These are phyloP conservation scores for Plectropomus leopardus DNA, from an alignment of 2,113 vertebrate genomes.

Conservation along the genomic window DNA sequence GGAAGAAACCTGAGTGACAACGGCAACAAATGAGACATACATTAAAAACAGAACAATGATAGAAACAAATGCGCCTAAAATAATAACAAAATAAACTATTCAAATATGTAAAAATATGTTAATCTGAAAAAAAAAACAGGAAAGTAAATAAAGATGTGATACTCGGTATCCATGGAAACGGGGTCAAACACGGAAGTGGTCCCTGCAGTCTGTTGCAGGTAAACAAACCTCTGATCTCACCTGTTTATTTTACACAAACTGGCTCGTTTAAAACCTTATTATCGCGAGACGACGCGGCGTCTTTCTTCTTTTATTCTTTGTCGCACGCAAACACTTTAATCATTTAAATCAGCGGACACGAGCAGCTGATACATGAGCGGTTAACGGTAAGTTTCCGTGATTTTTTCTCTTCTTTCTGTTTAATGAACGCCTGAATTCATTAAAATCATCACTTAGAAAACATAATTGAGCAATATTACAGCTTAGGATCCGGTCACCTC, in stretches of 20 bases:
- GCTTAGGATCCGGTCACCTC: background rate
- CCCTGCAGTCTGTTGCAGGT: conserved; percentile 7
- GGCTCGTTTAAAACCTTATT: background rate
- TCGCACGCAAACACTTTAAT: too few relatives aligned
- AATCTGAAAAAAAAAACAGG: too few relatives aligned
- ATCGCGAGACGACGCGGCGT: background rate
- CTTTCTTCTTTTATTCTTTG: background rate
- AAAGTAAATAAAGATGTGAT: too few relatives aligned
- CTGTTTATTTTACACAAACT: background rate
- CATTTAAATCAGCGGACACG: background rate
- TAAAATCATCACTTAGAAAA: too few relatives aligned
- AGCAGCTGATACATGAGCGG: background rate
- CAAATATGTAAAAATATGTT: too few relatives aligned
- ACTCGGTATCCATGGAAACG: conserved; percentile 28
- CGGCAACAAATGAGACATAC: background rate
- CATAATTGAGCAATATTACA: too few relatives aligned
- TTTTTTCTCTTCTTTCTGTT: background rate
- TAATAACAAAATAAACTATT: too few relatives aligned
- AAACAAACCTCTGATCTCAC: background rate
- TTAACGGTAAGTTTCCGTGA: background rate
- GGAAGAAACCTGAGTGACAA: background rate
- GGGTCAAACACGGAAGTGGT: conserved; percentile 21
- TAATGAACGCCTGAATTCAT: too few relatives aligned
- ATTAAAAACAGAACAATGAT: too few relatives aligned
- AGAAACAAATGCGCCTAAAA: too few relatives aligned